A percentile compares a stretch with the other conserved stretches of the same genome.
These are phyloP conservation scores for Lasioglossum villosulum DNA, from an alignment of 2,888 invertebrate species.

Conservation along the genomic window DNA sequence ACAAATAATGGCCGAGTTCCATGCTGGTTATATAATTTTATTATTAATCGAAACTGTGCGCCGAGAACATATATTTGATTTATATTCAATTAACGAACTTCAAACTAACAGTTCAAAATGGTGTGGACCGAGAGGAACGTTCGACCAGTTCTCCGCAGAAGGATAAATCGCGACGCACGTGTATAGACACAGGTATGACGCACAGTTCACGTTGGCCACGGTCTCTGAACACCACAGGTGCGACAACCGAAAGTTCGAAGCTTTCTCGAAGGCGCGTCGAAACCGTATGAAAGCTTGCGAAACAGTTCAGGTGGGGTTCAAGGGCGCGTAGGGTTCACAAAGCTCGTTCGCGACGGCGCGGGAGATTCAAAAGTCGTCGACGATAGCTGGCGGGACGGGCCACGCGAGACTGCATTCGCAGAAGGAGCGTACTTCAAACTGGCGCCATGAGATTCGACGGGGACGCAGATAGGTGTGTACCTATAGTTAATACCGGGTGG, in stretches of 20 bases:
- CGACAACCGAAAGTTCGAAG: neutral
- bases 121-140: neutral
- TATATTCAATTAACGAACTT: too few relatives aligned
- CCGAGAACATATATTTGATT: too few relatives aligned
- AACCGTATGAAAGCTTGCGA: neutral
- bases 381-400: constrained; percentile 10
- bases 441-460: constrained; percentile 82
- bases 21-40: too few relatives aligned
- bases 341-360: constrained; percentile 15
- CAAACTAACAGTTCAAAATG: neutral
- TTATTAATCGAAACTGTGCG: too few relatives aligned
- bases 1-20: too few relatives aligned
- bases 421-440: constrained; percentile 84
- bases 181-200: constrained; percentile 24
- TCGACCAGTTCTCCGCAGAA: constrained; percentile 20
- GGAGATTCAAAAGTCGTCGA: constrained; percentile 37
- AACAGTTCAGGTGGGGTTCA: neutral
- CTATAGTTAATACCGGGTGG: constrained; percentile 75
- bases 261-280: neutral
- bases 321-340: neutral
- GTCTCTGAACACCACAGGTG: neutral
- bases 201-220: neutral
- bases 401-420: constrained; percentile 80
- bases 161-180: constrained; percentile 18
- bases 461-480: constrained; percentile 77